Conservation (phyloP, 2,797 vertebrate species). For the Pseudomugil gertrudae region DNA sequence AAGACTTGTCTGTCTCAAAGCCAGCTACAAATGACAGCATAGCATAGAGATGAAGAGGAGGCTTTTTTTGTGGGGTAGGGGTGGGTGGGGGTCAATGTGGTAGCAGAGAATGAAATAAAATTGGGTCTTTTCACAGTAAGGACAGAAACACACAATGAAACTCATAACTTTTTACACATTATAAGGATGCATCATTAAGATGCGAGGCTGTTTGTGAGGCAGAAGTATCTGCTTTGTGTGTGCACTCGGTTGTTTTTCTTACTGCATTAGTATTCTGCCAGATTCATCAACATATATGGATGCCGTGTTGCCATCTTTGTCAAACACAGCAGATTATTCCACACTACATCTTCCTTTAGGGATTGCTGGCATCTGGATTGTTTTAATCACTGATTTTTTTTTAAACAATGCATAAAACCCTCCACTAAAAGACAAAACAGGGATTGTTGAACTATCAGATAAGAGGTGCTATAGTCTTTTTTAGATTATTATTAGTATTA, state of each 20-base stretch:
- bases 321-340: slow-evolving; percentile 65
- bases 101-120: slow-evolving; percentile 43
- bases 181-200: slow-evolving; percentile 27
- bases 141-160: slow-evolving; percentile 35
- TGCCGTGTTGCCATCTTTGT: slow-evolving; percentile 58
- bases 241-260: slow-evolving; percentile 25
- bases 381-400: slow-evolving; percentile 79
- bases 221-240: slow-evolving; percentile 25
- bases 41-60: slow-evolving; percentile 24
- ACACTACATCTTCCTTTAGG: slow-evolving; percentile 71
- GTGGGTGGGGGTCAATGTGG: slow-evolving; percentile 31
- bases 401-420: slow-evolving; percentile 59
- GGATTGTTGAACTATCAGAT: too few relatives aligned
- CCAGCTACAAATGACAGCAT: slow-evolving; percentile 54
- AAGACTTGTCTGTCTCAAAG: slow-evolving; percentile 61
- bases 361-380: slow-evolving; percentile 57
- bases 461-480: slow-evolving; percentile 21
- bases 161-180: slow-evolving; percentile 29
- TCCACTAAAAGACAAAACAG: too few relatives aligned
- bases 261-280: slow-evolving; percentile 57
- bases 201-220: slow-evolving; percentile 13
- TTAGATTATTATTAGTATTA: slow-evolving; percentile 25
- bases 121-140: slow-evolving; percentile 41
- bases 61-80: slow-evolving; percentile 1
- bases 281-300: slow-evolving; percentile 53